Evolutionary conservation across 2,888 invertebrate genomes (phyloP).

Genomic region (Eupithecia subumbrata): DNA sequence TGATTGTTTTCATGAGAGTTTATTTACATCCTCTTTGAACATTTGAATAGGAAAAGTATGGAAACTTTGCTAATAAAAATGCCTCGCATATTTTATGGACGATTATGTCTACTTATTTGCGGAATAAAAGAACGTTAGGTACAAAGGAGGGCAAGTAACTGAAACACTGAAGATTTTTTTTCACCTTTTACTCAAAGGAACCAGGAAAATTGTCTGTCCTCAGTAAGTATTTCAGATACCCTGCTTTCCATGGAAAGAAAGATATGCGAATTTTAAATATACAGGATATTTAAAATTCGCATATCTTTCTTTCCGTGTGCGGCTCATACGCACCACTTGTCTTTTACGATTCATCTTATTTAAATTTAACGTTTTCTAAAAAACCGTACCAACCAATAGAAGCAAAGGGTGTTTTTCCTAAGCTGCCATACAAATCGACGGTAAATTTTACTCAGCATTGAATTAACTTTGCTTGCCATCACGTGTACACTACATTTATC

Average conservation of each 20-base stretch:
- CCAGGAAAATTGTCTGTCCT: background rate
- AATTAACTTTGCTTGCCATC: conserved; percentile 14
- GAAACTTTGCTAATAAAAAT: conserved; percentile 28
- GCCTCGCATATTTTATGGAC: conserved; percentile 17
- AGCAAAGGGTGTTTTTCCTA: background rate
- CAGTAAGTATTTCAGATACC: background rate
- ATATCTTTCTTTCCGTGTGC: background rate
- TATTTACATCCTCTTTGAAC: conserved; percentile 27
- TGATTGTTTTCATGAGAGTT: conserved; percentile 34
- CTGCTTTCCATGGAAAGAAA: background rate
- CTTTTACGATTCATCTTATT: background rate
- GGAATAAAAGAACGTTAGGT: background rate
- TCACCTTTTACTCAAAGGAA: no score
- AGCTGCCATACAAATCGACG: background rate
- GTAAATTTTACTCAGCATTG: conserved; percentile 13
- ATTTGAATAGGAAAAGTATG: conserved; percentile 21
- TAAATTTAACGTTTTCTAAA: background rate
- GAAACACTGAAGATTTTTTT: background rate
- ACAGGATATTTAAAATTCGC: background rate
- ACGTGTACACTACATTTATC: conserved; percentile 28
- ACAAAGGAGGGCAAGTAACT: background rate
- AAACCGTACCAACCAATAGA: background rate
- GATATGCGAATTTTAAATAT: no score
- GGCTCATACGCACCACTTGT: background rate
- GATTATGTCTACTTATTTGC: background rate